Conservation (phyloP, 2,888 invertebrate genomes). For the Polymixis lichenea region DNA sequence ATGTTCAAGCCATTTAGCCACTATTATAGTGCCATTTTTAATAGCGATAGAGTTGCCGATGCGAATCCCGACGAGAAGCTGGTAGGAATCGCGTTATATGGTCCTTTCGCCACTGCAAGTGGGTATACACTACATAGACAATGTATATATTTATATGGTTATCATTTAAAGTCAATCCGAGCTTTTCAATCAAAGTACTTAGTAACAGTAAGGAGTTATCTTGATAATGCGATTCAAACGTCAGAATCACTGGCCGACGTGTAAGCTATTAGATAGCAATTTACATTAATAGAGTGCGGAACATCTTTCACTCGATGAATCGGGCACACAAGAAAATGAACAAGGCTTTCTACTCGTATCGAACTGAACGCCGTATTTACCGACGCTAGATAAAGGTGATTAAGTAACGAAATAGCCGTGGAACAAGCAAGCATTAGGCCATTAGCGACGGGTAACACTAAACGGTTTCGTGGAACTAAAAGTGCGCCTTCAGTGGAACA, state of each 20-base stretch:
- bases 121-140: too few relatives aligned
- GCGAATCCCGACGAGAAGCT: too few relatives aligned
- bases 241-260: slow-evolving; percentile 8
- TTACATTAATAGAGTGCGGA: slow-evolving; percentile 31
- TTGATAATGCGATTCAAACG: slow-evolving; percentile 8
- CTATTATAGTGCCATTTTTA: too few relatives aligned
- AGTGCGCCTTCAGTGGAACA: slow-evolving; percentile 84
- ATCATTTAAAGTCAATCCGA: background rate
- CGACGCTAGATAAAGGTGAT: slow-evolving; percentile 73
- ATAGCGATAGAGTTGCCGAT: too few relatives aligned
- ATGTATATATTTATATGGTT: background rate
- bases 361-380: slow-evolving; percentile 63
- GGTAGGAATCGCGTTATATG: too few relatives aligned
- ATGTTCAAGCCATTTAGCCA: too few relatives aligned
- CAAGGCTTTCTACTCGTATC: slow-evolving; percentile 46
- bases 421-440: slow-evolving; percentile 83
- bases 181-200: background rate
- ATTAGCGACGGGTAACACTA: slow-evolving; percentile 86
- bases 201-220: slow-evolving; percentile 1
- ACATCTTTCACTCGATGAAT: slow-evolving; percentile 29
- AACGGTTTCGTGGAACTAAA: slow-evolving; percentile 85
- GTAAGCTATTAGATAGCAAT: slow-evolving; percentile 20
- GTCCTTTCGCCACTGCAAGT: too few relatives aligned
- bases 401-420: slow-evolving; percentile 82
- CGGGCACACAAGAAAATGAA: slow-evolving; percentile 28